Base-by-base conservation (phyloP, 1,140 invertebrate species). In the Phocides pigmalion region DNA sequence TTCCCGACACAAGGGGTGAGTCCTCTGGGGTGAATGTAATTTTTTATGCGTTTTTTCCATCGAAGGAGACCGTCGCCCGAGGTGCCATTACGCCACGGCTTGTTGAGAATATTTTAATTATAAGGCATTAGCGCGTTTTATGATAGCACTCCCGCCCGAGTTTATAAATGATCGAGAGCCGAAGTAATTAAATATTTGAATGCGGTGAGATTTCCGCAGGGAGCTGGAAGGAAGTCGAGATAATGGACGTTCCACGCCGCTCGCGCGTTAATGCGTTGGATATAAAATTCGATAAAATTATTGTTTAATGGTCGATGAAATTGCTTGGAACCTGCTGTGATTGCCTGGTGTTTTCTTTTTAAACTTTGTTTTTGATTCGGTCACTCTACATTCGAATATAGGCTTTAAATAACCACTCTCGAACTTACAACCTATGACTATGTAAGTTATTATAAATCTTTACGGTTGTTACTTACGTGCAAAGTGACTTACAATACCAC, bases 91-190 rank as follows among this genome's bases (percentile, higher is more conserved):
- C 91, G 85, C 82, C 87, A 92, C 90, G 91, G 87, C 85, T 90
- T 90, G 91, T 92, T 92, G 90, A 91, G 89, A 91, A 91, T 91
- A 91, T 92, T 92, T 92, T 92, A 92, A 92, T 92, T 92, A 92
- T 90, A 89, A 84, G 82, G 87, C 89, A 90, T 90, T 90, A 91
- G 84, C 83, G 84, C 84, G 85, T 89, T 90, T 91, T 91, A 90
- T 90, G 87, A 91, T 89, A 90, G 79, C 89, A 91, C 86, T 91
- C 82, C 75, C 77, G 87, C 72, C 64, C 71, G 74, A 85, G 83
- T 91, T 89, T 89, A 89, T 87, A 89, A 89, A 87, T 87, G 89
- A 90, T 91, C 83, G 87, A 84, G 86, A 83, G 79, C 74, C 74
- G 70, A 84, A 89, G 89, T 91, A 91, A 91, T 91, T 91, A 91